These are phyloP conservation scores for Hippopotamus amphibius DNA, from an alignment of 2,113 vertebrate genomes.

Conservation along the genomic window DNA sequence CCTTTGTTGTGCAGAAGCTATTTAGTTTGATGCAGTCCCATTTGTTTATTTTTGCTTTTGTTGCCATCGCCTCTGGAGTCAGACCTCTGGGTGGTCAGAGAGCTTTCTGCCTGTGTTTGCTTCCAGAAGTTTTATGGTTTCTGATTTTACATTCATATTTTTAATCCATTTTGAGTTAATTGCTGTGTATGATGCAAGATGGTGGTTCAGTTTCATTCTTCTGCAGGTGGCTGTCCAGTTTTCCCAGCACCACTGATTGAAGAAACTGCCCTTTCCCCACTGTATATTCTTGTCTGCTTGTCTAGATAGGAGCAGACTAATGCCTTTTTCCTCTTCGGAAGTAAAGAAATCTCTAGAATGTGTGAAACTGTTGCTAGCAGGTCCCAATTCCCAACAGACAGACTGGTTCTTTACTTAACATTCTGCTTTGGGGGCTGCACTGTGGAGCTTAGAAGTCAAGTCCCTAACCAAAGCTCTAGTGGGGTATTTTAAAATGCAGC, in stretches of 20 bases:
- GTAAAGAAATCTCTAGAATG: not conserved
- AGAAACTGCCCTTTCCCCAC: not conserved
- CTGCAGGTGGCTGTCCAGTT: not conserved
- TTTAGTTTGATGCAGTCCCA: not conserved
- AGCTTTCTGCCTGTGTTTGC: not conserved
- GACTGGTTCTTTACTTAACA: not conserved
- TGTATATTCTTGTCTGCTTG: not conserved
- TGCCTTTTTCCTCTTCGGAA: not conserved
- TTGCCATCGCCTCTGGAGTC: not conserved
- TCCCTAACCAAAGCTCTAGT: not conserved
- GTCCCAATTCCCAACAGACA: not conserved
- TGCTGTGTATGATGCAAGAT: too few species aligned
- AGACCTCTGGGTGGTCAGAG: not conserved
- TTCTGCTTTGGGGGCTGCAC: not conserved
- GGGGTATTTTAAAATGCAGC: not conserved
- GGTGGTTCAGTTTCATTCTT: not conserved
- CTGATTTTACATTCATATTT: not conserved
- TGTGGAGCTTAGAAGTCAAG: conserved; percentile 35
- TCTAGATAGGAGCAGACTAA: not conserved
- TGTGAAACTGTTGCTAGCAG: not conserved
- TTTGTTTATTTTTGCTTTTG: not conserved
- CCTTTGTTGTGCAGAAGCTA: not conserved
- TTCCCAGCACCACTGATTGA: not conserved
- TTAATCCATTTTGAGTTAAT: not conserved
- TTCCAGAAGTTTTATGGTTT: not conserved